Base-by-base conservation (phyloP, 1,140 invertebrate species). In the Papilio polytes region DNA sequence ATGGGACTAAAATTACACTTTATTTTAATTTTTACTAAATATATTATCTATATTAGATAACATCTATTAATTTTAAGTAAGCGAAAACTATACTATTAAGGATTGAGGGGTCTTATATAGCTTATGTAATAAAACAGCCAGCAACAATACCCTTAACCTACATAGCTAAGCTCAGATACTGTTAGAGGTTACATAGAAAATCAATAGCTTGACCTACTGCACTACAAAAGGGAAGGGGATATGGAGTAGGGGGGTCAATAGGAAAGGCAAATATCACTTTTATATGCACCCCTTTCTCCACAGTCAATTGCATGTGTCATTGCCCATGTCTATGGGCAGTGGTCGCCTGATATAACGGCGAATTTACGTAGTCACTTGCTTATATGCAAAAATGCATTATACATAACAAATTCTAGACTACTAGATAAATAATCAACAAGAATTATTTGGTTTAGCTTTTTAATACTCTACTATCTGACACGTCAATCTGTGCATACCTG, bases 401-500 rank as follows among this genome's bases (percentile, higher is more conserved):
- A 12, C 46, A 48, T 48, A 48, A 9, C 6, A 15, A 48, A 48
- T 8, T 56, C 53, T 56, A 56, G 53, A 56, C n/a, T 13, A 48
- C 12, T 48, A 15, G 1, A 2, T 48, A 48, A 48, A 48, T 4
- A 48, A 15, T 7, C 10, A 48, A 48, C 46, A 48, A 41, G 36
- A 41, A 8, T 0, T 41, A 8, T 41, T 41, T 41, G 7, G 15
- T 48, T 48, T 48, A 48, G 2, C 1, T 36, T 48, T 15, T 12
- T 13, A 48, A 48, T 48, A 48, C 53, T 56, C n/a, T 20, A 8
- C 13, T 51, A 15, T 48, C 6, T 56, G 53, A n/a, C 4, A 56
- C 9, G 7, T 56, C n/a, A 56, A n/a, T n/a, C 10, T 56, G 48
- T 41, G 13, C 84, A 82, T 77, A 96, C 96, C 96, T 96, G 95